phyloP scores from a whole-genome alignment of 2,797 vertebrate genomes.

The Cercopithecus hamlyni region DNA sequence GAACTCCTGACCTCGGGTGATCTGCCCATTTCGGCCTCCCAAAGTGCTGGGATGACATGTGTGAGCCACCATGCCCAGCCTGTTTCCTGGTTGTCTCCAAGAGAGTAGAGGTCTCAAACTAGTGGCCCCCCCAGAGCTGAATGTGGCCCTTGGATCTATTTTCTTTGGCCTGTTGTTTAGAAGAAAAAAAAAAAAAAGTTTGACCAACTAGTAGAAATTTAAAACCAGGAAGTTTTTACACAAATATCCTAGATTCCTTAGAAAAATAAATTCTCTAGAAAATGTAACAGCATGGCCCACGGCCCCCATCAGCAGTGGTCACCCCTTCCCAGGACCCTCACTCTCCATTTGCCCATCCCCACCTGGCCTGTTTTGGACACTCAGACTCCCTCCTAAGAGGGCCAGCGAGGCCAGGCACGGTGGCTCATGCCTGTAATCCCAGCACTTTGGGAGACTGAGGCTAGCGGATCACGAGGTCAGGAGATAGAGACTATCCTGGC shows the following conservation, averaged over 20 bases:
- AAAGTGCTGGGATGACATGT: too few relatives aligned
- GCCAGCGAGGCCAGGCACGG: neutral
- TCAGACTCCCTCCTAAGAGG: neutral
- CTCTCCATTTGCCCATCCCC: neutral
- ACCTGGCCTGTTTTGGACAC: neutral
- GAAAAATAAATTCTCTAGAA: neutral
- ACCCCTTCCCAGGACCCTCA: neutral
- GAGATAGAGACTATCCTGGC: too few relatives aligned
- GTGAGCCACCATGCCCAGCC: too few relatives aligned
- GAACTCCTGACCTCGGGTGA: too few relatives aligned
- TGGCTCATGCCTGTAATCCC: too few relatives aligned
- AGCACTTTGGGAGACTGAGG: too few relatives aligned
- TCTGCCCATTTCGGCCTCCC: too few relatives aligned
- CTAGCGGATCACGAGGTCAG: too few relatives aligned
- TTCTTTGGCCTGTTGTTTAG: neutral
- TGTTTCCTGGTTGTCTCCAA: neutral
- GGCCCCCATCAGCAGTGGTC: neutral
- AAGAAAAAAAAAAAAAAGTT: rapidly evolving
- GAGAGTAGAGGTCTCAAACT: neutral
- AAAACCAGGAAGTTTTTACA: neutral
- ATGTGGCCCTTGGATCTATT: neutral
- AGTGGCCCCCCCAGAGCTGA: neutral
- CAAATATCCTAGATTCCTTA: neutral
- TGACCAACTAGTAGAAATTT: neutral
- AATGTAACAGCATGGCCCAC: neutral